Conservation (phyloP, 2,888 invertebrate species). For the Lumbricus terrestris region DNA sequence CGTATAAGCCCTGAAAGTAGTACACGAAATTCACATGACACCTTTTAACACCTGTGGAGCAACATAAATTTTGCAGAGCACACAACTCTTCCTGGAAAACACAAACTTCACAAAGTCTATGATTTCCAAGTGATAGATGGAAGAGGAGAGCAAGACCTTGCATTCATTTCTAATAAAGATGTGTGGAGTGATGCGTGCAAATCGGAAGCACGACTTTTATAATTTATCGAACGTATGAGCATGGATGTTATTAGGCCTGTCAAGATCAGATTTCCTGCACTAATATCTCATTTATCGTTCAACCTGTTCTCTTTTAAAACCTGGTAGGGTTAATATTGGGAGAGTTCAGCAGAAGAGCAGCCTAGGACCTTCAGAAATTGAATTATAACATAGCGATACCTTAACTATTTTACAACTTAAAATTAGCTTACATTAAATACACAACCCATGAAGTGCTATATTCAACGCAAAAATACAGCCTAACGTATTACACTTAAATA, state of each 20-base stretch:
- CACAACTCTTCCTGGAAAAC: background rate
- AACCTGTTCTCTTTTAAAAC: background rate
- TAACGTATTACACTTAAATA: background rate
- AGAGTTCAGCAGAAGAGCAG: background rate
- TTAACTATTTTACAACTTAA: too few species aligned
- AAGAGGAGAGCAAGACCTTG: background rate
- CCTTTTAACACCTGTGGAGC: background rate
- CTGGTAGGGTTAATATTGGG: background rate
- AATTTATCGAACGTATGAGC: background rate
- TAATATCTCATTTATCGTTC: background rate
- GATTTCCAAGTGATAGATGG: background rate
- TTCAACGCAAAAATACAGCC: background rate
- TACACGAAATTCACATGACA: background rate
- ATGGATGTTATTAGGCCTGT: background rate
- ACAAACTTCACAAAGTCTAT: too few species aligned
- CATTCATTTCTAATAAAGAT: background rate
- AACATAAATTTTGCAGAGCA: background rate
- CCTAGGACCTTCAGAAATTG: background rate
- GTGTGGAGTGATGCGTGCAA: background rate
- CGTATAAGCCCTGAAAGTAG: slow-evolving; percentile 74
- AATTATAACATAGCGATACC: background rate
- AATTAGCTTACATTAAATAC: background rate
- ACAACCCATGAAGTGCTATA: background rate
- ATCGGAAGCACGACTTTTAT: too few species aligned
- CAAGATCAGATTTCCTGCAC: background rate